Evolutionary conservation across 2,888 invertebrate genomes (phyloP), one percentile per base, ranked within the genome.

Genomic region (Acrobasis suavella): DNA sequence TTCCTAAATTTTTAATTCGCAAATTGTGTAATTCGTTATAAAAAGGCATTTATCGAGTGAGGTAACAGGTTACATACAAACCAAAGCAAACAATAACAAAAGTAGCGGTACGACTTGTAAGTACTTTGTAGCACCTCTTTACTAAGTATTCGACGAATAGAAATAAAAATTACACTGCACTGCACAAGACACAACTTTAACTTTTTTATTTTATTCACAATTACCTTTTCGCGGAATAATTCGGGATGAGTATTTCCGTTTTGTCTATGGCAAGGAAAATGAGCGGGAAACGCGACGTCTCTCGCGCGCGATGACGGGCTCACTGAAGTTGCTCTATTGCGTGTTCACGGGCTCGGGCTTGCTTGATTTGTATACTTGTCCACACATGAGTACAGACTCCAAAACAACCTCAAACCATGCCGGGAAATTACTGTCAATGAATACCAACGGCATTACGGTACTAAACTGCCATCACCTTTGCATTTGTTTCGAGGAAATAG

Each of bases 171-270:
- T 17, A 12, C 51, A 62, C 55, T 15, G 14, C 39, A 42, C 60
- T 37, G 5, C 65, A 68, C 62, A 61, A 55, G 69, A 65, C 32
- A 32, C 32, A 64, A 71, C 64, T 37, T 62, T 66, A 69, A 65
- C 66, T 71, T 65, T 68, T 50, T 17, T 6, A 66, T 54, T 63
- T 68, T 72, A 66, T 64, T 62, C 67, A 64, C 62, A 71, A 69
- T 81, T 87, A 86, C 85, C 86, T 88, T 81, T 74, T 62, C 82
- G 81, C 83, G 85, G 83, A 81, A 86, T 76, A 65, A 77, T 69
- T 78, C 77, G 77, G 80, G 78, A 79, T 76, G 72, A 66, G 66
- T 63, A 59, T 67, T 68, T 70, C 63, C 70, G 72, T 69, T 69
- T 81, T 73, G 75, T 85, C 79, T 85, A 78, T 85, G 78, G 74